These are phyloP conservation scores for Hydrochoerus hydrochaeris DNA, from an alignment of 2,113 vertebrate species.

Conservation along the genomic window DNA sequence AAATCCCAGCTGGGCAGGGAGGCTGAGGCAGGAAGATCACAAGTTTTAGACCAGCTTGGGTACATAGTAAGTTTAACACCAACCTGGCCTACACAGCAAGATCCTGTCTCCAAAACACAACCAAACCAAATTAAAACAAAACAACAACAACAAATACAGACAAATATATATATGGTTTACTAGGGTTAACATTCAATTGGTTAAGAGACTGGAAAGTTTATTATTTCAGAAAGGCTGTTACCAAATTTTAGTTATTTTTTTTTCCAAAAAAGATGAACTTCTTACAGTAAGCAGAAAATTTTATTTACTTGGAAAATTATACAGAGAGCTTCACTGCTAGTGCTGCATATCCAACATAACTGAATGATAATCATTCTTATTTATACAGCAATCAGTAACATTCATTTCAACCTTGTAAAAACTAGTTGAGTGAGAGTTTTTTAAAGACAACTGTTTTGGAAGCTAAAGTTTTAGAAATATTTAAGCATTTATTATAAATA, in stretches of 20 bases:
- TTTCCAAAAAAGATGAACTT: not conserved
- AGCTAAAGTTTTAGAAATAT: not conserved
- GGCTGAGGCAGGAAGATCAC: not conserved
- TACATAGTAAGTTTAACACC: not conserved
- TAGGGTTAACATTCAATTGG: not conserved
- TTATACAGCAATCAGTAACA: not conserved
- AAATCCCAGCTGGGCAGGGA: not conserved
- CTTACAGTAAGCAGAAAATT: not conserved
- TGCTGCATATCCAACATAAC: not conserved
- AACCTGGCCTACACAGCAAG: not conserved
- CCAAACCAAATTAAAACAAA: not conserved
- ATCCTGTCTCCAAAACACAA: not conserved
- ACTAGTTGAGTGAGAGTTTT: not conserved
- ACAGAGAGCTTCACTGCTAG: not conserved
- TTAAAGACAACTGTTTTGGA: not conserved
- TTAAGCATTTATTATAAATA: slow-evolving; percentile 42
- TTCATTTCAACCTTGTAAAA: not conserved
- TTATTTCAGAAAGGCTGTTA: not conserved
- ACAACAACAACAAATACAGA: not conserved
- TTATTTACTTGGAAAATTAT: not conserved
- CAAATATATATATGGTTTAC: not conserved
- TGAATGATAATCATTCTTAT: not conserved
- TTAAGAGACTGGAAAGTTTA: not conserved
- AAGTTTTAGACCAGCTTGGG: not conserved
- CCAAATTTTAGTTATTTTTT: not conserved